Conservation (phyloP, 2,797 vertebrate genomes). For the Mareca penelope region DNA sequence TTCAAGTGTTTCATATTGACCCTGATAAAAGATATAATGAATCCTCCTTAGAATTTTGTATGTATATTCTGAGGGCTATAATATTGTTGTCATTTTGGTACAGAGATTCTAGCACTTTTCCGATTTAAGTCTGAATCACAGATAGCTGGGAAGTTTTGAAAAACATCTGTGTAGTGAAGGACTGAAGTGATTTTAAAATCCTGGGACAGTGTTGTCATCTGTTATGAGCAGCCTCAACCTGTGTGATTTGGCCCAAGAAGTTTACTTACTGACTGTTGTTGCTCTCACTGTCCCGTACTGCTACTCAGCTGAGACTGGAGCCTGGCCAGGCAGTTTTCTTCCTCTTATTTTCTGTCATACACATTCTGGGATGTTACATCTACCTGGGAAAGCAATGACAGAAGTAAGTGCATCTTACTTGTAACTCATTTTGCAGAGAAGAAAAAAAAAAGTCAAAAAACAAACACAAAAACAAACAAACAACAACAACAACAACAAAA, state of each 20-base stretch:
- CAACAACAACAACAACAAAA: no score
- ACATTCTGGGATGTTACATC: neutral
- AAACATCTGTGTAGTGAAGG: neutral
- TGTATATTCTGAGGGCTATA: neutral
- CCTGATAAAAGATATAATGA: neutral
- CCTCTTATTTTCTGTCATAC: neutral
- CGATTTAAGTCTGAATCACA: neutral
- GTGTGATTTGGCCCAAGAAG: neutral
- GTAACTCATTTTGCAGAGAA: neutral
- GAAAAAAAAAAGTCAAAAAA: neutral
- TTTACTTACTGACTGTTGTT: neutral
- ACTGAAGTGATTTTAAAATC: neutral
- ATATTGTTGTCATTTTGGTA: neutral
- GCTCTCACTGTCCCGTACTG: neutral
- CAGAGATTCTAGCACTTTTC: neutral
- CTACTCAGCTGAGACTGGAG: neutral
- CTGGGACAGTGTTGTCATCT: neutral
- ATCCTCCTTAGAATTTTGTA: neutral
- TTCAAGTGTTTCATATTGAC: neutral
- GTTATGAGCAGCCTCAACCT: no score
- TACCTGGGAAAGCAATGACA: neutral
- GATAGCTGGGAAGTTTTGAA: neutral
- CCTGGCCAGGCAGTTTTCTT: neutral
- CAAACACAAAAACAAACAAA: no score
- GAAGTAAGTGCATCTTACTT: neutral